Conservation (phyloP, 2,797 vertebrate species). For the Poeciliopsis paucimaculata region DNA sequence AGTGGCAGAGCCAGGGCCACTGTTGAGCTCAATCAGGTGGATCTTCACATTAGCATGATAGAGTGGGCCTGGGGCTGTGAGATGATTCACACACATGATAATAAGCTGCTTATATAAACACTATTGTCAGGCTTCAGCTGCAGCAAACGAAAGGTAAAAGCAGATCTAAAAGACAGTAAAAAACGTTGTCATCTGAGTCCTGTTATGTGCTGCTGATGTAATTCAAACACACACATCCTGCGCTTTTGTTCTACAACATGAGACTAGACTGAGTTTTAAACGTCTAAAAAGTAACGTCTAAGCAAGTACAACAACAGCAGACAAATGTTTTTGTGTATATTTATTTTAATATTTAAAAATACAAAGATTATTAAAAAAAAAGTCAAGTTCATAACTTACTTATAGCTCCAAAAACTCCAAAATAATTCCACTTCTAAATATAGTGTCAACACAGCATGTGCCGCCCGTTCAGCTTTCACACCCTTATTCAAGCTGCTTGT, state of each 20-base stretch:
- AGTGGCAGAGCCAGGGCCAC: slow-evolving; percentile 30
- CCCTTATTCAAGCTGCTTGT: not conserved
- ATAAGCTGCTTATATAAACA: slow-evolving; percentile 69
- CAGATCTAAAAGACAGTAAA: not conserved
- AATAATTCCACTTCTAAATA: not conserved
- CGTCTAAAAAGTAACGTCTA: not conserved
- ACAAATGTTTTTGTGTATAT: not conserved
- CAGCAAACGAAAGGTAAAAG: slow-evolving; percentile 16
- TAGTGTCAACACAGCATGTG: not conserved
- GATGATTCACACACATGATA: slow-evolving; percentile 54
- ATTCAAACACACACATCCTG: not conserved
- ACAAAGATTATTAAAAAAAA: not conserved
- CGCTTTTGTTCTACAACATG: not conserved
- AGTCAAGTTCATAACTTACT: not conserved
- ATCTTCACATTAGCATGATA: slow-evolving; percentile 56
- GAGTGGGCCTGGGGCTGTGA: slow-evolving; percentile 42
- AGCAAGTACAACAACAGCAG: not conserved
- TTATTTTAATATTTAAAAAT: not conserved
- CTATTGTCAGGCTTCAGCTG: slow-evolving; percentile 44
- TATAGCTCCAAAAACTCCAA: not conserved
- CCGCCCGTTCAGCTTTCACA: not conserved
- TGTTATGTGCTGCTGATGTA: not conserved
- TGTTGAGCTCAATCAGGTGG: slow-evolving; percentile 38
- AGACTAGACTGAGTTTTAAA: not conserved
- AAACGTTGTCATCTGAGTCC: no score